Conservation (phyloP, 2,888 invertebrate genomes). For the Stenolophus ochropezus region DNA sequence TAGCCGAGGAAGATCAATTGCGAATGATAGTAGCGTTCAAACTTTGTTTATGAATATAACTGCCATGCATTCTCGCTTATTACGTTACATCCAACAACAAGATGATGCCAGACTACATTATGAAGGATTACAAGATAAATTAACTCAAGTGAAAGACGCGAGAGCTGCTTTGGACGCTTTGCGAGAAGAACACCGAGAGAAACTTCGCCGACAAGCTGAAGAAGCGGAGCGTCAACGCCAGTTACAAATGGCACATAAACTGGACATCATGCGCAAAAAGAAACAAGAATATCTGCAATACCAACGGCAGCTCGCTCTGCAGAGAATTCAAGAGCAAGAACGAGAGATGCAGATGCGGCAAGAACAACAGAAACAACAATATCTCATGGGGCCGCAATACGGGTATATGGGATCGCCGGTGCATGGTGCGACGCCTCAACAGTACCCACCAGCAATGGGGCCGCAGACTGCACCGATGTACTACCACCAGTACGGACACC, state of each 20-base stretch:
- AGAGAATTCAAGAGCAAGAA: constrained; percentile 95
- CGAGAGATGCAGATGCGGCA: constrained; percentile 96
- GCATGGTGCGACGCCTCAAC: constrained; percentile 65
- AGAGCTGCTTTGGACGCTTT: constrained; percentile 96
- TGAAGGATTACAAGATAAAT: constrained; percentile 85
- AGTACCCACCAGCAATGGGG: constrained; percentile 64
- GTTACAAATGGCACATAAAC: constrained; percentile 96
- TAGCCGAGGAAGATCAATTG: constrained; percentile 91
- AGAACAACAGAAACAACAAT: constrained; percentile 94
- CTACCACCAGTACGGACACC: constrained; percentile 58
- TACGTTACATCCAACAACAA: constrained; percentile 92
- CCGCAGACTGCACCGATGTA: constrained; percentile 46
- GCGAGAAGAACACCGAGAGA: constrained; percentile 93
- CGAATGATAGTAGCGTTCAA: constrained; percentile 98
- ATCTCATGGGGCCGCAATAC: constrained; percentile 80
- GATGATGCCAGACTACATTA: constrained; percentile 90
- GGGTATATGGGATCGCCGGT: constrained; percentile 69
- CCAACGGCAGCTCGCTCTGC: constrained; percentile 94
- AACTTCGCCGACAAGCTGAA: constrained; percentile 90
- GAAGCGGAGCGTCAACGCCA: constrained; percentile 95
- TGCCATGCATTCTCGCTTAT: constrained; percentile 94
- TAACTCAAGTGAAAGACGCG: constrained; percentile 89
- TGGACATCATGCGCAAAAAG: constrained; percentile 98
- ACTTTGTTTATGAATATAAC: constrained; percentile 97
- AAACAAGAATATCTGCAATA: constrained; percentile 97